Evolutionary conservation across 2,113 vertebrate genomes (phyloP).

Genomic region (Tympanuchus pallidicinctus): DNA sequence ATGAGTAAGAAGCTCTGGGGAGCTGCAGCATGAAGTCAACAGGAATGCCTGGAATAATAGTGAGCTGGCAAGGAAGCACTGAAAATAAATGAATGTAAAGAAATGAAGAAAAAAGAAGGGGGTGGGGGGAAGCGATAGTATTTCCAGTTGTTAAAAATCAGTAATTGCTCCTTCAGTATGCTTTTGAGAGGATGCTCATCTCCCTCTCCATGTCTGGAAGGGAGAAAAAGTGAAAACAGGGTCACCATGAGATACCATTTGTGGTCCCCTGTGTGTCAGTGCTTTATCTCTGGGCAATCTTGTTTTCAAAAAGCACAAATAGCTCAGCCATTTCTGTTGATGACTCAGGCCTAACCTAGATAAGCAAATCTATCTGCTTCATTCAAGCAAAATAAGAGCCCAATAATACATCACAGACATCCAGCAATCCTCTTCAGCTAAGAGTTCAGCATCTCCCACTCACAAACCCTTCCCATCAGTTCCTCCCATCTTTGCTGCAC

Average conservation of each 20-base stretch:
- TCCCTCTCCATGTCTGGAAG: neutral
- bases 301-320: neutral
- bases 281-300: neutral
- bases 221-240: neutral
- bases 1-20: neutral
- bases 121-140: neutral
- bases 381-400: neutral
- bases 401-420: neutral
- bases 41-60: neutral
- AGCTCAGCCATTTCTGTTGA: neutral
- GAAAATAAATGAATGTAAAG: neutral
- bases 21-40: neutral
- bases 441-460: neutral
- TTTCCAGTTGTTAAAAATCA: neutral
- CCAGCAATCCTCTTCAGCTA: neutral
- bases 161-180: neutral
- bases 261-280: rapidly evolving
- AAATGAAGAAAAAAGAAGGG: neutral
- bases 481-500: neutral
- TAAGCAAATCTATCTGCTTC: neutral
- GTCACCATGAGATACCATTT: neutral
- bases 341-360: neutral
- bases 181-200: neutral
- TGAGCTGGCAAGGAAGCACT: neutral
- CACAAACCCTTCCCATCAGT: neutral